phyloP scores from a whole-genome alignment of 2,113 vertebrate species.

The Ascaphus truei region DNA sequence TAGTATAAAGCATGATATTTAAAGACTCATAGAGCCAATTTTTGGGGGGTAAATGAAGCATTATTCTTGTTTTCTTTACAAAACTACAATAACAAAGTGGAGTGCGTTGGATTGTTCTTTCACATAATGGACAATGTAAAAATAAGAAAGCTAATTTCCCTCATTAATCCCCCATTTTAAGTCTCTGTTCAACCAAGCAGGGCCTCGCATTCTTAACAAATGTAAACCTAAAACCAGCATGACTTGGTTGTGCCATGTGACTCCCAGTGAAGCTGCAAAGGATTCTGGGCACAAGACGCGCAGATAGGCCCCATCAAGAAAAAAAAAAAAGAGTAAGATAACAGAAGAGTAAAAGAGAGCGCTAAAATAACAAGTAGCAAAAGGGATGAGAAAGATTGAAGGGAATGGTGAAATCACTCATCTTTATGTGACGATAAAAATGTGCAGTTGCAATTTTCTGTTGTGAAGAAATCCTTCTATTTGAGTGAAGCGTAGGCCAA shows the following conservation, averaged over 20 bases:
- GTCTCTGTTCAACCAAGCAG: background rate
- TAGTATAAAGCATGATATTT: no score
- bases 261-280: background rate
- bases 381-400: slow-evolving; percentile 24
- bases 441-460: slow-evolving; percentile 2
- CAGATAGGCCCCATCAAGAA: background rate
- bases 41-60: slow-evolving; percentile 8
- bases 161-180: background rate
- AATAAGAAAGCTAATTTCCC: slow-evolving; percentile 24
- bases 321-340: background rate
- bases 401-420: slow-evolving; percentile 16
- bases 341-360: background rate
- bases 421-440: slow-evolving; percentile 30
- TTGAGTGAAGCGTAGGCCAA: slow-evolving; percentile 11
- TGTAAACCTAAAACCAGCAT: background rate
- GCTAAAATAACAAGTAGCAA: slow-evolving; percentile 23
- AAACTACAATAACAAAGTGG: slow-evolving; percentile 17
- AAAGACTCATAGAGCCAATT: no score
- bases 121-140: background rate
- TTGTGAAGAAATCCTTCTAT: slow-evolving; percentile 27
- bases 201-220: slow-evolving; percentile 10
- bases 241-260: slow-evolving; percentile 6
- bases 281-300: slow-evolving; percentile 7
- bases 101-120: slow-evolving; percentile 21
- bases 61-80: background rate